These are phyloP conservation scores for Hipposideros armiger DNA, from an alignment of 2,113 vertebrate species.

Conservation along the genomic window DNA sequence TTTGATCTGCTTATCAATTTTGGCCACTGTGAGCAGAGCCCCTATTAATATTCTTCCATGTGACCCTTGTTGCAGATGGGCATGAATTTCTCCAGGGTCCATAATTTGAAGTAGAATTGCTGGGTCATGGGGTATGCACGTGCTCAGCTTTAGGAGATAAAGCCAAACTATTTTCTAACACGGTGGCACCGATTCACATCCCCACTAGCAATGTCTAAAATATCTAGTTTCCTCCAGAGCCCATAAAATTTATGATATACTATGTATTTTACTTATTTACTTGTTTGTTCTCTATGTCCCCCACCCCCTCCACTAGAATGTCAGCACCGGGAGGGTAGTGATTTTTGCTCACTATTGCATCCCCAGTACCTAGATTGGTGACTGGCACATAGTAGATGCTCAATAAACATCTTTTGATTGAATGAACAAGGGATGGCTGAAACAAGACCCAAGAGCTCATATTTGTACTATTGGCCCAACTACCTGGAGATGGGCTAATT, in stretches of 20 bases:
- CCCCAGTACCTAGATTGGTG: background rate
- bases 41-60: background rate
- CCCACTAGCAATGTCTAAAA: background rate
- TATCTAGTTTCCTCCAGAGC: background rate
- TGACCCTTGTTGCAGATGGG: too few relatives aligned
- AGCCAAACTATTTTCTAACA: background rate
- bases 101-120: fast-evolving
- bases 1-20: background rate
- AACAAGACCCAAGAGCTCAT: background rate
- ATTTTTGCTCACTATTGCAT: background rate
- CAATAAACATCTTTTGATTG: background rate
- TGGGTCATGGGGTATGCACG: fast-evolving
- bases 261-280: background rate
- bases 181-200: too few relatives aligned
- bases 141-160: background rate
- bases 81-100: background rate
- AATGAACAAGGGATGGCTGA: background rate
- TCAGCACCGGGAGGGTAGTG: background rate
- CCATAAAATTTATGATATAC: background rate
- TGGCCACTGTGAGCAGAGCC: too few relatives aligned
- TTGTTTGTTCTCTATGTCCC: background rate
- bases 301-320: background rate
- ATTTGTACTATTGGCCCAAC: background rate
- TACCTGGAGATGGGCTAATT: background rate
- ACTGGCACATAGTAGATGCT: background rate